phyloP scores from a whole-genome alignment of 2,888 invertebrate genomes.

The Chrysotoxum bicinctum region DNA sequence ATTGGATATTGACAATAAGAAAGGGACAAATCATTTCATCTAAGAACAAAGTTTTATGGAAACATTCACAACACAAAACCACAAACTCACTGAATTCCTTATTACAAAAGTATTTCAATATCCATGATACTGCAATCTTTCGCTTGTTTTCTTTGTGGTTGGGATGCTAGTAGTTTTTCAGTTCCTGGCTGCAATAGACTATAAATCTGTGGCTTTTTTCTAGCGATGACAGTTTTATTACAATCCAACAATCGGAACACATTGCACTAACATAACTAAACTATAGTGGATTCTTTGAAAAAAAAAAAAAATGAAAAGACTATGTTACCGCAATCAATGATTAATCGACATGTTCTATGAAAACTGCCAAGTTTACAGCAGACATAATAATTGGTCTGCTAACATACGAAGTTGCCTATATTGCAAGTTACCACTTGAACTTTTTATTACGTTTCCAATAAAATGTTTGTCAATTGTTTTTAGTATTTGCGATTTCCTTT shows the following conservation, averaged over 20 bases:
- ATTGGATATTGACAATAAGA: too few relatives aligned
- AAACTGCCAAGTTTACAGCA: constrained; percentile 52
- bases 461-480: too few relatives aligned
- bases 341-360: constrained; percentile 54
- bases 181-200: constrained; percentile 50
- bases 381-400: neutral
- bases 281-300: neutral
- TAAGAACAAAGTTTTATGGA: too few relatives aligned
- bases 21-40: too few relatives aligned
- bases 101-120: constrained; percentile 12
- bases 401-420: too few relatives aligned
- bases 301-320: constrained; percentile 25
- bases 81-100: neutral
- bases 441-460: too few relatives aligned
- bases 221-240: constrained; percentile 65
- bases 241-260: constrained; percentile 67
- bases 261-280: constrained; percentile 45
- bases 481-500: too few relatives aligned
- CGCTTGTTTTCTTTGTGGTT: neutral
- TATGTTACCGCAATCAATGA: constrained; percentile 51
- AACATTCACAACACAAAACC: neutral
- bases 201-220: constrained; percentile 56
- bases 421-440: too few relatives aligned
- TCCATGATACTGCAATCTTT: constrained; percentile 6
- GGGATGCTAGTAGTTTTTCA: neutral